Percentiles rank a stretch among this genome's conserved stretches.
These are phyloP conservation scores for Cassiopea xamachana DNA, from an alignment of 30 jellyfish, hydroid and myxozoan species.

Conservation along the genomic window DNA sequence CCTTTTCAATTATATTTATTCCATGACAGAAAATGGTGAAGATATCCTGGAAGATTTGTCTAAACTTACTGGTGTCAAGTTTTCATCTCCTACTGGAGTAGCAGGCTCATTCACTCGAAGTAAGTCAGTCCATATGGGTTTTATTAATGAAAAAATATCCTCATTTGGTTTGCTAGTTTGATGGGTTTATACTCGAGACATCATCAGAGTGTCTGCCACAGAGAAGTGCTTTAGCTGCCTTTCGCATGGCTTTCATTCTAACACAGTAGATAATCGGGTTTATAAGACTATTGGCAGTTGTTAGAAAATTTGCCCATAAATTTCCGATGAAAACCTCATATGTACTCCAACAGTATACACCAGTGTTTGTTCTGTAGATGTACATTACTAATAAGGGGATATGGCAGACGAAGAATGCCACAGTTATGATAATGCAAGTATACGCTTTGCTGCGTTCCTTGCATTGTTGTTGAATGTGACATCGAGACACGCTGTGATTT, in stretches of 20 bases:
- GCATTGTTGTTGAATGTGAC: background rate
- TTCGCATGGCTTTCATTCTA: constrained; percentile 23
- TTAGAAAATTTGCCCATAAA: constrained; percentile 13
- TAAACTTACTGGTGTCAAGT: constrained; percentile 29
- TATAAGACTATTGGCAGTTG: constrained; percentile 21
- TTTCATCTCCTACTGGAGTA: constrained; percentile 55
- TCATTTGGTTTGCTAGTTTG: background rate
- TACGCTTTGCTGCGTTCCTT: constrained; percentile 18
- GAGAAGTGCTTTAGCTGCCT: constrained; percentile 34
- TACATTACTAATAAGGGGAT: constrained; percentile 7
- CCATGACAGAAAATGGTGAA: constrained; percentile 41
- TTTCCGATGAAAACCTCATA: background rate
- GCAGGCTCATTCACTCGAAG: constrained; percentile 64
- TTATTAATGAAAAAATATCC: background rate
- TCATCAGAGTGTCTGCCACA: background rate
- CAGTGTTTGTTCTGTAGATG: background rate
- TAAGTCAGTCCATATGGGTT: constrained; percentile 5
- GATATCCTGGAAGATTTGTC: constrained; percentile 52
- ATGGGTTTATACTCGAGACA: background rate
- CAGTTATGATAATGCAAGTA: constrained; percentile 7
- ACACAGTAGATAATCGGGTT: constrained; percentile 52
- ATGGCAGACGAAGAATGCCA: constrained; percentile 4
- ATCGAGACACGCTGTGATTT: background rate
- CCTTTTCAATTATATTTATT: background rate
- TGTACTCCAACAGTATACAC: constrained; percentile 1